Evolutionary conservation across 2,888 invertebrate species (phyloP), one percentile per base, ranked within the genome.

Genomic region (Aspidiotus destructor): DNA sequence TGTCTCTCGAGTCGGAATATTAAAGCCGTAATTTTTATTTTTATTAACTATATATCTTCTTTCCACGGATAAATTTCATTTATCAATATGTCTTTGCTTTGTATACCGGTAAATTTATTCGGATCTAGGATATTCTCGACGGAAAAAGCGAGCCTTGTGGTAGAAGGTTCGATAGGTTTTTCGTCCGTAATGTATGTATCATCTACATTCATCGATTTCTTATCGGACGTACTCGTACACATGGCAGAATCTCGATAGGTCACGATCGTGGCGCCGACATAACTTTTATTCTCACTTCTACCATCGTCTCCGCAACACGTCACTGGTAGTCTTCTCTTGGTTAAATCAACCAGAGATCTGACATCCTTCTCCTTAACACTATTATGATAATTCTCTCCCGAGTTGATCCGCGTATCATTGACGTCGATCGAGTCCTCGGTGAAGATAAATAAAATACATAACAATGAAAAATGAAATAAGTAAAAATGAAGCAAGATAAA

Each of bases 51-150:
- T n/a, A n/a, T n/a, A n/a, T n/a, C n/a, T n/a, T n/a, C n/a, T n/a
- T n/a, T n/a, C n/a, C n/a, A n/a, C n/a, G n/a, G n/a, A n/a, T n/a
- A n/a, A n/a, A n/a, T n/a, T n/a, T n/a, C n/a, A n/a, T n/a, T n/a
- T n/a, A n/a, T n/a, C n/a, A n/a, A n/a, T n/a, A n/a, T 67, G 71
- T 69, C 76, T 71, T 53, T 77, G 73, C 67, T 77, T 76, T 73
- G 73, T 73, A 70, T 72, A 42, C 91, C 91, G 41, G 91, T 92
- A 77, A 92, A 92, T 80, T 92, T 92, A 74, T 86, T 92, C 6
- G 92, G 92, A 78, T 92, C 92, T 73, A 92, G 79, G 72, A 92
- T 92, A 76, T 92, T 92, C 79, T 92, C 92, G 28, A 92, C 92
- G 7, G 91, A 91, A 79, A 92, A 92, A 16, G 92, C 89, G 72